Conservation (phyloP, 2,797 vertebrate species). For the Scomberomorus guttatus region DNA sequence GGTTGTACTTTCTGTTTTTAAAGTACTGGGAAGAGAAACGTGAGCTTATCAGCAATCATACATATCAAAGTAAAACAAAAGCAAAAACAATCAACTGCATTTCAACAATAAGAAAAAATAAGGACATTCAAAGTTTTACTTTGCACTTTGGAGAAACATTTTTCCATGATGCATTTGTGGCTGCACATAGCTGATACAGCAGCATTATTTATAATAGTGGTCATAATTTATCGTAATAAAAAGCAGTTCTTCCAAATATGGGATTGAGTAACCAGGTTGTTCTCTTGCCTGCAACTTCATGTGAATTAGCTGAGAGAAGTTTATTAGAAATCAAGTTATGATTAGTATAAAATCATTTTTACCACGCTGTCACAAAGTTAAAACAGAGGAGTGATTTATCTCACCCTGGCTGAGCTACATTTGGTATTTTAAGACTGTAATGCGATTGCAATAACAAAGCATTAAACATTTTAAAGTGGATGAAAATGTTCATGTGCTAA, state of each 20-base stretch:
- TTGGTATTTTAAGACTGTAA: background rate
- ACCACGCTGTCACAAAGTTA: background rate
- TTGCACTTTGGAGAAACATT: too few species aligned
- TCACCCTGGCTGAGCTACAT: slow-evolving; percentile 1
- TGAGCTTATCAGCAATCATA: background rate
- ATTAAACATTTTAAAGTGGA: too few species aligned
- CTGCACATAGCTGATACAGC: background rate
- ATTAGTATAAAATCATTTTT: background rate
- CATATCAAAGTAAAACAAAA: background rate
- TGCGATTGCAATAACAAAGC: background rate
- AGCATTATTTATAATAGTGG: background rate
- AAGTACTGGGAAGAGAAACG: slow-evolving; percentile 85
- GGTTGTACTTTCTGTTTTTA: slow-evolving; percentile 90
- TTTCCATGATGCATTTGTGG: background rate
- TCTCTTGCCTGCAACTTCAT: background rate
- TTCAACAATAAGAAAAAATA: background rate
- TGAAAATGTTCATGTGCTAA: background rate
- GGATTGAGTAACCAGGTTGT: background rate
- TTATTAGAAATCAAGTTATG: background rate
- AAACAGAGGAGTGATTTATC: background rate
- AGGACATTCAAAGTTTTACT: background rate
- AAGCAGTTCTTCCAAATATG: background rate
- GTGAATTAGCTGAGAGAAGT: background rate
- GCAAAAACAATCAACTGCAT: background rate
- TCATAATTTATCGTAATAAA: too few species aligned